Evolutionary conservation across 2,797 vertebrate genomes (phyloP).

Genomic region (Octomys mimax): DNA sequence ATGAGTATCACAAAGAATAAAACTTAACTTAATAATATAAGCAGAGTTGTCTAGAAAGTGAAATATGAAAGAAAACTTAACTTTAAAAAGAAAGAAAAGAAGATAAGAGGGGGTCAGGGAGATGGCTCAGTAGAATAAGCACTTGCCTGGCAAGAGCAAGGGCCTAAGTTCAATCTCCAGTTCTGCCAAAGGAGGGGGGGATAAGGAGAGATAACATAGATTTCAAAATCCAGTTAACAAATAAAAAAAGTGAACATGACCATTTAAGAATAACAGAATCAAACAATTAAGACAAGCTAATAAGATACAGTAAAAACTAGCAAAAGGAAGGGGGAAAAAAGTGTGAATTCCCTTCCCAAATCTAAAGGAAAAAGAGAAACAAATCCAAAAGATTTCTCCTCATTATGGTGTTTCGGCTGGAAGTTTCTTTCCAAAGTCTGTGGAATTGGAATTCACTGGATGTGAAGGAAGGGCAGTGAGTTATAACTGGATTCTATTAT

Average conservation of each 20-base stretch:
- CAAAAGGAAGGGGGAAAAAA: neutral
- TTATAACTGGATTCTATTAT: neutral
- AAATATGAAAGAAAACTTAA: too few species aligned
- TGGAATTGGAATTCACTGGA: neutral
- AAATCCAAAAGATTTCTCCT: neutral
- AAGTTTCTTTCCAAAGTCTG: neutral
- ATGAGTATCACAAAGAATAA: too few species aligned
- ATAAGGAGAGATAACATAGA: too few species aligned
- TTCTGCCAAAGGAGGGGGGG: too few species aligned
- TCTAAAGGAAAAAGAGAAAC: neutral
- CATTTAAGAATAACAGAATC: neutral
- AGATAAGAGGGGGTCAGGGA: too few species aligned
- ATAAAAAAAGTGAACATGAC: neutral
- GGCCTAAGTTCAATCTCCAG: too few species aligned
- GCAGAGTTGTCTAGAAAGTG: too few species aligned
- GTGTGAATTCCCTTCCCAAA: neutral
- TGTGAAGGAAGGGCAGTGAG: neutral
- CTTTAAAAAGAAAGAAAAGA: too few species aligned
- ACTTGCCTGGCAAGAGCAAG: too few species aligned
- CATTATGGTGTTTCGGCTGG: neutral
- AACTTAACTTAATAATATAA: too few species aligned
- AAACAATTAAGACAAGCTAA: neutral
- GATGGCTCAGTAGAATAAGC: too few species aligned
- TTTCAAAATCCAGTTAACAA: too few species aligned
- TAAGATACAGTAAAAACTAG: neutral